These are phyloP conservation scores for Chrysodeixis includens DNA, from an alignment of 2,888 invertebrate species.

Conservation along the genomic window DNA sequence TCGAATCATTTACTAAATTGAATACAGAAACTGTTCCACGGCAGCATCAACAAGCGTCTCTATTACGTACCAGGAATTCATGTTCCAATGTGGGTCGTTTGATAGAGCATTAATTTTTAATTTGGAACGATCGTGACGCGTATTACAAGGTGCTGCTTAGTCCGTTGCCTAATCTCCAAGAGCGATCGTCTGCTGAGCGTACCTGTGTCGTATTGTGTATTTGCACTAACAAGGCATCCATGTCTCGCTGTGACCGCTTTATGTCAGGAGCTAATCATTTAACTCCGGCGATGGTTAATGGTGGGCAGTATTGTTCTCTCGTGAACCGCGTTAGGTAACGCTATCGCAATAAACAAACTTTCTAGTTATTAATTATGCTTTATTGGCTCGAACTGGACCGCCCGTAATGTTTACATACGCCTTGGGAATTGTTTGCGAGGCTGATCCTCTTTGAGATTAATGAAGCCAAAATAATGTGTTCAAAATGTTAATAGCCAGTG, in stretches of 20 bases:
- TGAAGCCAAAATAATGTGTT: slow-evolving; percentile 44
- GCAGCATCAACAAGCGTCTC: slow-evolving; percentile 45
- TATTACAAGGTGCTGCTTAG: slow-evolving; percentile 41
- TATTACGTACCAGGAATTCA: slow-evolving; percentile 28
- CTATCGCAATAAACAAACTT: slow-evolving; percentile 70
- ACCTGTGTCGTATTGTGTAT: slow-evolving; percentile 66
- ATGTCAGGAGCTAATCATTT: slow-evolving; percentile 82
- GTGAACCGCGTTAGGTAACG: slow-evolving; percentile 59
- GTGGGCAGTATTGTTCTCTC: slow-evolving; percentile 73
- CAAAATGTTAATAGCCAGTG: slow-evolving; percentile 23
- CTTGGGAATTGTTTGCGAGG: slow-evolving; percentile 68
- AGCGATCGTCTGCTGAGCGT: slow-evolving; percentile 59
- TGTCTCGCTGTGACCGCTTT: slow-evolving; percentile 76
- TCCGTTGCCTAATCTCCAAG: slow-evolving; percentile 60
- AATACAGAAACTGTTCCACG: slow-evolving; percentile 44
- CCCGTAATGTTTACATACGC: slow-evolving; percentile 69
- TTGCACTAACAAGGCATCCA: slow-evolving; percentile 68
- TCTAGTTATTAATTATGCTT: slow-evolving; percentile 81
- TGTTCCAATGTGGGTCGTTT: slow-evolving; percentile 67
- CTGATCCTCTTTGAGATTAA: slow-evolving; percentile 52
- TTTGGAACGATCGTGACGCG: slow-evolving; percentile 74
- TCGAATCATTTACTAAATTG: slow-evolving; percentile 52
- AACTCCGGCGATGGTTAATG: slow-evolving; percentile 66
- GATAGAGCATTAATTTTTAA: slow-evolving; percentile 75
- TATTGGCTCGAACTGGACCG: slow-evolving; percentile 67